Evolutionary conservation across 2,888 invertebrate species (phyloP), one percentile per base, ranked within the genome.

Genomic region (Omphaloscelis lunosa): DNA sequence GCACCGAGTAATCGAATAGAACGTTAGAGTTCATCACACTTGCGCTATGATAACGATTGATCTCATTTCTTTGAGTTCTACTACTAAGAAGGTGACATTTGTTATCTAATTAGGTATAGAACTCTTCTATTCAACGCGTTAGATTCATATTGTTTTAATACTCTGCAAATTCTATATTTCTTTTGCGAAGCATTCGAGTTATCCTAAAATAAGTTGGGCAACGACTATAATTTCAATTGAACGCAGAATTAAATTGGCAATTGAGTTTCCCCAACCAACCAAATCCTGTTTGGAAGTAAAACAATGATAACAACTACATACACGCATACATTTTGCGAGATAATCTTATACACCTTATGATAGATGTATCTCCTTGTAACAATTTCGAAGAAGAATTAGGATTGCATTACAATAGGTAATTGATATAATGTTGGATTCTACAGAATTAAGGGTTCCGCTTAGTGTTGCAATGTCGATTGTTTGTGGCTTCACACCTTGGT

Each of bases 21-120:
- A 86, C 85, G 88, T 86, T 84, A 84, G 85, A 89, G 91, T 92
- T 91, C 92, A 93, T 91, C 86, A 87, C 83, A 86, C 88, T 82
- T 71, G 72, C 67, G 39, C 34, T 76, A 41, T 80, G 88, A 88
- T 88, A 88, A 88, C 81, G 71, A 85, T 79, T 86, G 79, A 73
- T 87, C 80, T 86, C 77, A 74, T 77, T 88, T 76, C 79, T 87
- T 76, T 79, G 29, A 75, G 61, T 79, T 70, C 71, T n/a, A 65
- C 53, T 77, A 72, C 65, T 74, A 29, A 58, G 15, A 34, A 29
- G 41, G n/a, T 51, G 27, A 61, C 20, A 66, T 71, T 77, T 68
- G 65, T 61, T 79, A 73, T 78, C 62, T 71, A 4, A 12, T 45
- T 65, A n/a, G n/a, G n/a, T n/a, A 63, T 27, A n/a, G 0, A 58